Conservation (phyloP, 2,113 vertebrate species). For the Pimephales promelas region DNA sequence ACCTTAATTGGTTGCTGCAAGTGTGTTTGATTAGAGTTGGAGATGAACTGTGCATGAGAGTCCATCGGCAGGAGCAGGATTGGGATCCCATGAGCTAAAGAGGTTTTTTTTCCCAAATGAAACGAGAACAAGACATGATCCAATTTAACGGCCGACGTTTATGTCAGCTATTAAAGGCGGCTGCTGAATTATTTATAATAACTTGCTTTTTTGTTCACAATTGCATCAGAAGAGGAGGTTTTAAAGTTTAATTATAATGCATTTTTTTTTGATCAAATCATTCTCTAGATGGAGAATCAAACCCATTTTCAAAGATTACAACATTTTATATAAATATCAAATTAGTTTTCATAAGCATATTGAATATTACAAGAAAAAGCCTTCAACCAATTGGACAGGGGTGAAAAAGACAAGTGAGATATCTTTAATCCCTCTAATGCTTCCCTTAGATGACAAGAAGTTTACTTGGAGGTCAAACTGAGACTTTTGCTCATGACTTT, state of each 20-base stretch:
- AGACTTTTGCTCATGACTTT: background rate
- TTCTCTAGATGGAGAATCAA: slow-evolving; percentile 11
- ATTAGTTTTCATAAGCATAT: background rate
- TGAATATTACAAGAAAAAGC: background rate
- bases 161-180: slow-evolving; percentile 59
- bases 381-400: background rate
- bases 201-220: slow-evolving; percentile 59
- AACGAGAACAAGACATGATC: slow-evolving; percentile 1
- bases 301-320: background rate
- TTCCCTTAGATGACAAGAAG: background rate
- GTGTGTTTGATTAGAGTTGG: too few relatives aligned
- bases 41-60: background rate
- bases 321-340: background rate
- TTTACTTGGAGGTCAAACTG: background rate
- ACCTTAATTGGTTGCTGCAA: too few relatives aligned
- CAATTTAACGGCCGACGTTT: slow-evolving; percentile 44
- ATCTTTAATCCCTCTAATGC: background rate
- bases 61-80: too few relatives aligned
- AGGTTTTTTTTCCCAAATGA: slow-evolving; percentile 29
- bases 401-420: background rate
- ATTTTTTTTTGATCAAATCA: slow-evolving; percentile 56
- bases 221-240: slow-evolving; percentile 43
- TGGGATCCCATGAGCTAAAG: background rate
- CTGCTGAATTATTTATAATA: slow-evolving; percentile 63
- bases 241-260: slow-evolving; percentile 60